Percentiles rank a stretch among this genome's conserved stretches.
phyloP scores from a whole-genome alignment of 1,140 invertebrate genomes.

The Drosophila funebris region DNA sequence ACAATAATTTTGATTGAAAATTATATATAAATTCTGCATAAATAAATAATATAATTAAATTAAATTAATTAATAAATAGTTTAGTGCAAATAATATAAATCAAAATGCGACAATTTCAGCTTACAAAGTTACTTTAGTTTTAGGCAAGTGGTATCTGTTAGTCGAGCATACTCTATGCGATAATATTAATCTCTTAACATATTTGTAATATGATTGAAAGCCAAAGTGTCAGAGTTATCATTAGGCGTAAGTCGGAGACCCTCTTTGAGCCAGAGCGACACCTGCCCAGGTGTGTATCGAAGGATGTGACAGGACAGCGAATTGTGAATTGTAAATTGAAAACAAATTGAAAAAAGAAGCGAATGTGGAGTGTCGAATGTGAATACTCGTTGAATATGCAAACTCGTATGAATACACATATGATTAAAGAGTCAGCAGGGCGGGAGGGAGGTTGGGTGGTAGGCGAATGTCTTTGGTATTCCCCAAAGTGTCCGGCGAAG shows the following conservation, averaged over 20 bases:
- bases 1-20: too few relatives aligned
- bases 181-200: neutral
- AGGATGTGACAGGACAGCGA: constrained; percentile 31
- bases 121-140: too few relatives aligned
- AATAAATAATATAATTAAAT: too few relatives aligned
- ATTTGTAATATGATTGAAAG: neutral
- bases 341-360: constrained; percentile 36
- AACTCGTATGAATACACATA: constrained; percentile 35
- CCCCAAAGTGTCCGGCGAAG: constrained; percentile 64
- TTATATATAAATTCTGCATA: too few relatives aligned
- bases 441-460: neutral
- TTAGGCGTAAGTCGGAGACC: constrained; percentile 4
- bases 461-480: constrained; percentile 36
- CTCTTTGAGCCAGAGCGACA: neutral
- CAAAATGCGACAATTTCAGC: too few relatives aligned
- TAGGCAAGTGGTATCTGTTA: too few relatives aligned
- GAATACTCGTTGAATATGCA: constrained; percentile 40
- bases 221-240: constrained; percentile 13
- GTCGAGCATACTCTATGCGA: too few relatives aligned
- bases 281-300: constrained; percentile 16
- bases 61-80: too few relatives aligned
- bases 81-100: too few relatives aligned
- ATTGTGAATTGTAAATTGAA: constrained; percentile 9
- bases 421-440: constrained; percentile 58
- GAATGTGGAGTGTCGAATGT: constrained; percentile 28